Evolutionary conservation across 2,888 invertebrate genomes (phyloP).

Genomic region (Agrochola circellaris): DNA sequence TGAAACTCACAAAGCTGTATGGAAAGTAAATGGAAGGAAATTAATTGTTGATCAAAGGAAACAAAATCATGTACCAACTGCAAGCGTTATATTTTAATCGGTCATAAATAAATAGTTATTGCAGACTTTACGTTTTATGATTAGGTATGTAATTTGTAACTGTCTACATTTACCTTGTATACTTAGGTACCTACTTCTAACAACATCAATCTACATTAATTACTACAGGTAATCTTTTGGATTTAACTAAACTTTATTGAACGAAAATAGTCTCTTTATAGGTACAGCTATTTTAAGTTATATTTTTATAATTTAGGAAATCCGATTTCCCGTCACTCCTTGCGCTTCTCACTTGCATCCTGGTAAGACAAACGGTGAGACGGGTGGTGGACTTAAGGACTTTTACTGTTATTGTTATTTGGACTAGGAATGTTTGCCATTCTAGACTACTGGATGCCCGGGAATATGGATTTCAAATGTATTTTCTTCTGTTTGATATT

Average conservation of each 20-base stretch:
- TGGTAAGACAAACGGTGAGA: constrained; percentile 63
- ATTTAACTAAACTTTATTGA: neutral
- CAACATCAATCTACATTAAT: neutral
- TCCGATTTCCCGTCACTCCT: neutral
- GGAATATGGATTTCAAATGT: constrained; percentile 70
- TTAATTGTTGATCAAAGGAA: too few relatives aligned
- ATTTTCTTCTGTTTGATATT: constrained; percentile 65
- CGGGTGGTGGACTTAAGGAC: constrained; percentile 68
- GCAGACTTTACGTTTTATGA: neutral
- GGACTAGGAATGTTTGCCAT: constrained; percentile 69
- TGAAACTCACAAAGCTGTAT: neutral
- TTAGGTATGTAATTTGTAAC: too few relatives aligned
- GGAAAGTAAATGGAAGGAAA: neutral
- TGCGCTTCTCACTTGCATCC: constrained; percentile 54
- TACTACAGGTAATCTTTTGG: neutral
- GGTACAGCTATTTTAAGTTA: neutral
- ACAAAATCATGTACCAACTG: neutral
- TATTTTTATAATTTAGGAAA: neutral
- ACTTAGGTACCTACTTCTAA: too few relatives aligned
- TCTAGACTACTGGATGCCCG: constrained; percentile 60
- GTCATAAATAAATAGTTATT: neutral
- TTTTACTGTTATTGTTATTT: constrained; percentile 77
- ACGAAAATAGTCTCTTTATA: neutral
- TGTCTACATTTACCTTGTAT: neutral
- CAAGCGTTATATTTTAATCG: neutral